Percentiles rank a stretch among this genome's conserved stretches.
These are phyloP conservation scores for Drosophila gaucha DNA, from an alignment of 2,888 invertebrate species.

Conservation along the genomic window DNA sequence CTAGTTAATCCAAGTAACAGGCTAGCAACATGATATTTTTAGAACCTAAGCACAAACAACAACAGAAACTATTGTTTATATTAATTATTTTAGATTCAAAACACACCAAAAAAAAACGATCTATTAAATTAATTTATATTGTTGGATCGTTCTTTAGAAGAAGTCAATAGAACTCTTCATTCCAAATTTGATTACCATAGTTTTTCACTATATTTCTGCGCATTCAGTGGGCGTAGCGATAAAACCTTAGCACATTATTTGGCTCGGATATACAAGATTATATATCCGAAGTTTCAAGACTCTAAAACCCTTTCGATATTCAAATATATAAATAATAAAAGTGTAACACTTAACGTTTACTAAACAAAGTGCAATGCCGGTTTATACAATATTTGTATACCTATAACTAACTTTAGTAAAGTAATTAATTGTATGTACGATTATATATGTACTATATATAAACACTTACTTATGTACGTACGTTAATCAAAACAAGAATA, in stretches of 20 bases:
- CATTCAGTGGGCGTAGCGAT: too few species aligned
- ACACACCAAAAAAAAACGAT: conserved; percentile 6
- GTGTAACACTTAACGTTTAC: conserved; percentile 27
- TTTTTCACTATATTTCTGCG: conserved; percentile 2
- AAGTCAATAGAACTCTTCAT: background rate
- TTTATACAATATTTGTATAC: conserved; percentile 59
- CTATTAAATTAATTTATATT: background rate
- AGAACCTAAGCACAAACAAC: background rate
- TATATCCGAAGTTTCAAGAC: conserved; percentile 7
- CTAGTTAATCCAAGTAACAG: conserved; percentile 44
- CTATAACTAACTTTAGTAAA: conserved; percentile 25
- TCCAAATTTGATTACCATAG: conserved; percentile 3
- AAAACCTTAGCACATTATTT: too few species aligned
- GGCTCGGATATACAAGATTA: conserved; percentile 2
- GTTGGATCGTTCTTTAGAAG: background rate
- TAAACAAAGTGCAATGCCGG: conserved; percentile 47
- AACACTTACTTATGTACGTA: conserved; percentile 17
- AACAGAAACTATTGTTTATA: too few species aligned
- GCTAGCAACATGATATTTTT: conserved; percentile 19
- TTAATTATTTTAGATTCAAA: background rate
- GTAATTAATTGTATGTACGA: conserved; percentile 19
- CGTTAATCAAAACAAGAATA: conserved; percentile 42
- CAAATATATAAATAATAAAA: conserved; percentile 8
- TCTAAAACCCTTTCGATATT: conserved; percentile 10
- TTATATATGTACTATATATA: conserved; percentile 14